phyloP scores from a whole-genome alignment of 2,888 invertebrate species.

The Keiferia lycopersicella region DNA sequence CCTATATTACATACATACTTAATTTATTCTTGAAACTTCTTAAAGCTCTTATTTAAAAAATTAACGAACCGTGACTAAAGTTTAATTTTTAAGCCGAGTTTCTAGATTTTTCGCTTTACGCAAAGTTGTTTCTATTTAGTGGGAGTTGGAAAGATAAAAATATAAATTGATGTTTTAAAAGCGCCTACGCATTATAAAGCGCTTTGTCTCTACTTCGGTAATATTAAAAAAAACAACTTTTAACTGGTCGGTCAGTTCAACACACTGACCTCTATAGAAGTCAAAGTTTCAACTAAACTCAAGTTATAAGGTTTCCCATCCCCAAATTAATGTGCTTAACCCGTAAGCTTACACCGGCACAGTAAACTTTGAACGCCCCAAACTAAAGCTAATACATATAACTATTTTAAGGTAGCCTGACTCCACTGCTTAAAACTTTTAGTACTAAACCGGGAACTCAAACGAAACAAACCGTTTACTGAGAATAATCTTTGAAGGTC shows the following conservation, averaged over 20 bases:
- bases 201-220: not conserved
- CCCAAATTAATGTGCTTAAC: not conserved
- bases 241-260: not conserved
- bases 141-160: not conserved
- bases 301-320: constrained; percentile 16
- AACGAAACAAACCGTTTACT: too few relatives aligned
- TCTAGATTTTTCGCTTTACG: constrained; percentile 2
- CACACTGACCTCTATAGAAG: too few relatives aligned
- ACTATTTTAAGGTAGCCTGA: not conserved
- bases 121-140: not conserved
- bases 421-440: not conserved
- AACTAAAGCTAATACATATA: not conserved
- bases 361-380: not conserved
- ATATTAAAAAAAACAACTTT: not conserved
- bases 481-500: too few relatives aligned
- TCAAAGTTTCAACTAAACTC: too few relatives aligned
- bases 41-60: not conserved
- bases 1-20: not conserved
- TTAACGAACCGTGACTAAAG: constrained; percentile 11
- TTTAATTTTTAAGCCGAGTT: too few relatives aligned
- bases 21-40: not conserved
- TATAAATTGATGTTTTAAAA: too few relatives aligned
- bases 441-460: too few relatives aligned
- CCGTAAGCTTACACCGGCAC: constrained; percentile 1
- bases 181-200: not conserved